phyloP scores from a whole-genome alignment of 2,888 invertebrate species.

The Scaptomyza reducta region DNA sequence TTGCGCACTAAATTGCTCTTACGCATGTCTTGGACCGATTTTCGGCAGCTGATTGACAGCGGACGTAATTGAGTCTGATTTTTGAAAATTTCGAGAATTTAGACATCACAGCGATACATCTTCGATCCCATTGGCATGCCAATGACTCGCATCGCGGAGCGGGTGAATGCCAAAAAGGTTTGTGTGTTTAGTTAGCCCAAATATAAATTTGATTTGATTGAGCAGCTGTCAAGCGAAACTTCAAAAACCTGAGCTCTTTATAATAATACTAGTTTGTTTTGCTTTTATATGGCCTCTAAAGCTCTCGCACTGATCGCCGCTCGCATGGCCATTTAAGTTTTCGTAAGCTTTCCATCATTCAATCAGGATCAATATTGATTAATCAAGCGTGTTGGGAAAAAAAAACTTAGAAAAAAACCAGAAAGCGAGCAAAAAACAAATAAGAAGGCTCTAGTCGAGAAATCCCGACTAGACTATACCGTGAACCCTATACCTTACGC shows the following conservation, averaged over 20 bases:
- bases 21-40: constrained; percentile 67
- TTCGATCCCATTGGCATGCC: constrained; percentile 31
- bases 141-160: not conserved
- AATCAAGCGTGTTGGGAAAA: constrained; percentile 63
- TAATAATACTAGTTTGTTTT: constrained; percentile 49
- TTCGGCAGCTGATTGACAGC: constrained; percentile 71
- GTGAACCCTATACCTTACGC: too few species aligned
- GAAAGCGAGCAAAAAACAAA: constrained; percentile 20
- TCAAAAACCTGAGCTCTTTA: constrained; percentile 70
- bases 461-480: too few species aligned
- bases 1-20: constrained; percentile 66
- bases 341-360: constrained; percentile 79
- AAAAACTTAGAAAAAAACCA: constrained; percentile 5
- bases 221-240: constrained; percentile 73
- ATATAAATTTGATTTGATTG: constrained; percentile 77
- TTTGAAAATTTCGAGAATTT: constrained; percentile 71
- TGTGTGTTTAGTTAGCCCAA: constrained; percentile 77
- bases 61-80: constrained; percentile 78
- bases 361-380: constrained; percentile 80
- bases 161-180: constrained; percentile 68
- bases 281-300: constrained; percentile 32
- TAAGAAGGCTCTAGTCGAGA: not conserved
- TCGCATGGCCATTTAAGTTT: constrained; percentile 43
- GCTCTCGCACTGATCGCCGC: constrained; percentile 9
- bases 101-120: constrained; percentile 68